These are phyloP conservation scores for Mellilla xanthometata DNA, from an alignment of 2,888 invertebrate genomes.

Conservation along the genomic window DNA sequence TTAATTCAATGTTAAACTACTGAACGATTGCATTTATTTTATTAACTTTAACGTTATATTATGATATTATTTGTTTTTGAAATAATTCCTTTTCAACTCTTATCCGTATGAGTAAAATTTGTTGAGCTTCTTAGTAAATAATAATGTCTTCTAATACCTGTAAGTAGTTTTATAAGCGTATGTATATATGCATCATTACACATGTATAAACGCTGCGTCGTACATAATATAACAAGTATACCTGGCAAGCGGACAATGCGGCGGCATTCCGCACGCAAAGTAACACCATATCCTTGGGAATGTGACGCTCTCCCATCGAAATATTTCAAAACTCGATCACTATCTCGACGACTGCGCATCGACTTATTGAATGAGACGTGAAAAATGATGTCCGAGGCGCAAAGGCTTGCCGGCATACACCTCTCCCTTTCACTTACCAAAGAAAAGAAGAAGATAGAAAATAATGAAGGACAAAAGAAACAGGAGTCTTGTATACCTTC, in stretches of 20 bases:
- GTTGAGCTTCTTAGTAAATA: no score
- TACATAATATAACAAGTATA: neutral
- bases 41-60: no score
- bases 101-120: no score
- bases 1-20: no score
- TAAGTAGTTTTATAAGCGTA: neutral
- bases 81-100: no score
- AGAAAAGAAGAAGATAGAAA: slow-evolving; percentile 49
- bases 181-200: neutral
- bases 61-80: no score
- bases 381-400: slow-evolving; percentile 77
- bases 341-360: slow-evolving; percentile 76
- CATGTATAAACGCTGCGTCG: no score
- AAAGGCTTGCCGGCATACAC: slow-evolving; percentile 71
- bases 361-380: slow-evolving; percentile 82
- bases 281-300: slow-evolving; percentile 82
- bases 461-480: slow-evolving; percentile 71
- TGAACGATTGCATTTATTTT: no score
- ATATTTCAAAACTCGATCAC: slow-evolving; percentile 80
- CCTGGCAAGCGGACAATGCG: slow-evolving; percentile 20
- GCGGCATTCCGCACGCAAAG: slow-evolving; percentile 77
- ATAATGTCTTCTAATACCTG: no score
- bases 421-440: slow-evolving; percentile 43
- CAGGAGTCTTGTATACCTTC: slow-evolving; percentile 53
- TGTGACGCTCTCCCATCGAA: slow-evolving; percentile 72